Conservation (phyloP, 2,113 vertebrate genomes). For the Camelus dromedarius region DNA sequence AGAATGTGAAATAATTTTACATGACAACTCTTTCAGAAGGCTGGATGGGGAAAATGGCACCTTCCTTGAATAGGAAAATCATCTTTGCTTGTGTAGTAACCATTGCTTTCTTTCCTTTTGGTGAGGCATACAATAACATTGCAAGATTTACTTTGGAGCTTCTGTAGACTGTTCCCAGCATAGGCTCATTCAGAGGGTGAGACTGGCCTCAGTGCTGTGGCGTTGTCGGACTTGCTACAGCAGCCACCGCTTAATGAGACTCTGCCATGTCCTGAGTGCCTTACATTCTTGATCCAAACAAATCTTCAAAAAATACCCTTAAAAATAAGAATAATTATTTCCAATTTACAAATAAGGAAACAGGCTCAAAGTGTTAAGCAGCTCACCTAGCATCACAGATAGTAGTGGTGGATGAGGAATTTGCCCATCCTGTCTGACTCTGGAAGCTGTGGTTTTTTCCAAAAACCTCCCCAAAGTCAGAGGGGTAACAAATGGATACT, state of each 20-base stretch:
- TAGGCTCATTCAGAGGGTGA: not conserved
- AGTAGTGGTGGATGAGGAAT: not conserved
- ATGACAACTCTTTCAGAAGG: slow-evolving; percentile 69
- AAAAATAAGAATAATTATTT: slow-evolving; percentile 46
- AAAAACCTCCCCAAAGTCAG: not conserved
- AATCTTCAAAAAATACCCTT: slow-evolving; percentile 13
- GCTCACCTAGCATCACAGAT: not conserved
- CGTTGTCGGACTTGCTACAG: not conserved
- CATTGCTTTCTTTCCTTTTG: not conserved
- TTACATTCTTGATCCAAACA: slow-evolving; percentile 14
- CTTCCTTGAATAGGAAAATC: slow-evolving; percentile 21
- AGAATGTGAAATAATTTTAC: slow-evolving; percentile 84
- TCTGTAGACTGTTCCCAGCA: not conserved
- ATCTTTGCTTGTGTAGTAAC: not conserved
- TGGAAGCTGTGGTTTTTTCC: not conserved
- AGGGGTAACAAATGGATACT: not conserved
- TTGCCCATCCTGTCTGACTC: not conserved
- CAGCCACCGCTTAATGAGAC: not conserved
- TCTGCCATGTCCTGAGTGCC: not conserved
- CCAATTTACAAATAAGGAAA: slow-evolving; percentile 17
- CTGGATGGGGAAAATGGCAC: slow-evolving; percentile 36
- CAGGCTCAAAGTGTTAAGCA: not conserved
- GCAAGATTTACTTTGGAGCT: not conserved
- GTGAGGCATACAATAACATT: not conserved
- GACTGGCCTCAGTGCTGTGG: not conserved